These are phyloP conservation scores for Sinotaia quadrata DNA, from an alignment of 2,888 invertebrate species.

Conservation along the genomic window DNA sequence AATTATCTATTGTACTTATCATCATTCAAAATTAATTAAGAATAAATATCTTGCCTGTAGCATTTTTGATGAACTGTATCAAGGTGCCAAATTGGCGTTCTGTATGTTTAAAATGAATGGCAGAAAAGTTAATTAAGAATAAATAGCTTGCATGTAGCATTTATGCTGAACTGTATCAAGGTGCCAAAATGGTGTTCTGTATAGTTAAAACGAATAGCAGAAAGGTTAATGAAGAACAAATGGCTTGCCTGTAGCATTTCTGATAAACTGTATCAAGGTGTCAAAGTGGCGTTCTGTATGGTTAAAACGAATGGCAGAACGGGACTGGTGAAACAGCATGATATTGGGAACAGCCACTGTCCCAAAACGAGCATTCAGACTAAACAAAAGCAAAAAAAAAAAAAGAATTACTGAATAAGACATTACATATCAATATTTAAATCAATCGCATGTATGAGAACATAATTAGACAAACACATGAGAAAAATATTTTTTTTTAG, in stretches of 20 bases:
- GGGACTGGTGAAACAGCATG: constrained; percentile 69
- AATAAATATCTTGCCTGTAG: too few species aligned
- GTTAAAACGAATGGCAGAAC: constrained; percentile 69
- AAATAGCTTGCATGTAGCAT: too few species aligned
- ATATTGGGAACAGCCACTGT: constrained; percentile 71
- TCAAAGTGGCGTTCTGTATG: constrained; percentile 83
- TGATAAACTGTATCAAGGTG: constrained; percentile 76
- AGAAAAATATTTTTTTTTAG: too few species aligned
- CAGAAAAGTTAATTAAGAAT: too few species aligned
- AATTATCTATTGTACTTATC: too few species aligned
- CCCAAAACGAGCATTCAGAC: constrained; percentile 70
- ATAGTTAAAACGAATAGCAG: constrained; percentile 68
- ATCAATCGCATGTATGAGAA: not conserved
- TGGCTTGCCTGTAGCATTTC: constrained; percentile 70
- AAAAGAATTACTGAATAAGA: not conserved
- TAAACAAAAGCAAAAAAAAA: constrained; percentile 46
- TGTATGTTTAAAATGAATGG: too few species aligned
- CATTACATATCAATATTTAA: not conserved
- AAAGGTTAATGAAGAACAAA: too few species aligned
- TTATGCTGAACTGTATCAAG: constrained; percentile 75
- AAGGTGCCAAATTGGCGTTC: too few species aligned
- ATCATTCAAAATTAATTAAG: too few species aligned
- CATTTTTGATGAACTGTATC: too few species aligned
- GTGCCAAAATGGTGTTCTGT: constrained; percentile 85
- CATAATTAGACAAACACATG: not conserved